Evolutionary conservation across 2,888 invertebrate species (phyloP), one percentile per base, ranked within the genome.

Genomic region (Panzeria rudis): DNA sequence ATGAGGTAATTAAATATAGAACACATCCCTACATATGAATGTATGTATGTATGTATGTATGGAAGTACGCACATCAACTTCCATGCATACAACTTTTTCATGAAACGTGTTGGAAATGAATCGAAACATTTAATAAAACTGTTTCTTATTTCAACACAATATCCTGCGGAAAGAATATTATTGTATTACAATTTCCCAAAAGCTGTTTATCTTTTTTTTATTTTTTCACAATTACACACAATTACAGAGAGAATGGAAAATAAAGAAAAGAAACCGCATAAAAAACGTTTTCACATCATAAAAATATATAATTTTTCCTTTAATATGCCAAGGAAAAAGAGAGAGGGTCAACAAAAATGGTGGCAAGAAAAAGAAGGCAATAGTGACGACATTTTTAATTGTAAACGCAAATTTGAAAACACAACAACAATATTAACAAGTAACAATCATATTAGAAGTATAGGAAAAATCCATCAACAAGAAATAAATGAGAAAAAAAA

Each of bases 331-430:
- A 82, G 47, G 82, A 64, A 75, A 38, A 66, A 71, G 17, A 66
- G 64, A 77, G 54, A 50, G 20, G 3, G n/a, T 11, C 2, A 23
- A 29, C 0, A 52, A 35, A 54, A 2, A 29, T 11, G n/a, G 13
- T 38, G 5, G 35, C 9, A n/a, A 3, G n/a, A 66, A 23, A 61
- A 71, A 71, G 84, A 83, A 59, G 71, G 86, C 54, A 78, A 76
- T 73, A 89, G 90, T 90, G 91, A 91, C 91, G 91, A 91, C 91
- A 91, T 91, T 91, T 91, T 91, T 91, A 91, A 91, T 91, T 91
- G 90, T 90, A 89, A 90, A 90, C 89, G 89, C 91, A 90, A 90
- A 62, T 64, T 90, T 91, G 87, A 35, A 72, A 66, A 41, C 47
- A 72, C 84, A 66, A 80, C 77, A 78, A 73, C 32, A 66, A 72